Conservation (phyloP, 2,888 invertebrate genomes). For the Itoplectis maculator region DNA sequence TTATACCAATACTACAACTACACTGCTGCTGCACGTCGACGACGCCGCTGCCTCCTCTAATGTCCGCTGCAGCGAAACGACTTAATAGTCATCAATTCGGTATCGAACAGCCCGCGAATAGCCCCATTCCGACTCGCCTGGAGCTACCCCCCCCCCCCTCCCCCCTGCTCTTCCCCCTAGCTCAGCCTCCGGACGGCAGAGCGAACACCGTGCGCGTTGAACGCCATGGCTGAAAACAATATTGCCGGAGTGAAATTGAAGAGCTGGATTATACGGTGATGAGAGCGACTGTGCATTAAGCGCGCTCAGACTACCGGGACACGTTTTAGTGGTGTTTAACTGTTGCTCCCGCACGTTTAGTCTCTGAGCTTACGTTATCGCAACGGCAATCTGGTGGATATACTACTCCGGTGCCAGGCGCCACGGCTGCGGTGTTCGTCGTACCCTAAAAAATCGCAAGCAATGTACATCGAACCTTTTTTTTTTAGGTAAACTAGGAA, state of each 20-base stretch:
- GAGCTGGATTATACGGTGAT: not conserved
- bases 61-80: slow-evolving; percentile 40
- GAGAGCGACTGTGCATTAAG: not conserved
- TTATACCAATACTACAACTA: slow-evolving; percentile 36
- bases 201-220: too few relatives aligned
- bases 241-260: not conserved
- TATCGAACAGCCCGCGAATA: slow-evolving; percentile 17
- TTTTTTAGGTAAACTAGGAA: too few relatives aligned
- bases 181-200: too few relatives aligned
- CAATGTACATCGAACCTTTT: too few relatives aligned
- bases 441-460: not conserved
- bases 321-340: slow-evolving; percentile 12
- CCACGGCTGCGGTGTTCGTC: too few relatives aligned
- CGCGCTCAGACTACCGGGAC: not conserved
- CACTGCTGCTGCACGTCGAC: too few relatives aligned
- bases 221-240: not conserved
- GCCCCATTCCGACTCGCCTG: not conserved
- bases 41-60: slow-evolving; percentile 30
- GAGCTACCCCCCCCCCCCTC: not conserved
- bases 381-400: not conserved
- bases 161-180: too few relatives aligned
- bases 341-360: not conserved
- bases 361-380: not conserved
- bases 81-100: not conserved
- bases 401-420: too few relatives aligned